Conservation (phyloP, 2,113 vertebrate species). For the Chunga burmeisteri region DNA sequence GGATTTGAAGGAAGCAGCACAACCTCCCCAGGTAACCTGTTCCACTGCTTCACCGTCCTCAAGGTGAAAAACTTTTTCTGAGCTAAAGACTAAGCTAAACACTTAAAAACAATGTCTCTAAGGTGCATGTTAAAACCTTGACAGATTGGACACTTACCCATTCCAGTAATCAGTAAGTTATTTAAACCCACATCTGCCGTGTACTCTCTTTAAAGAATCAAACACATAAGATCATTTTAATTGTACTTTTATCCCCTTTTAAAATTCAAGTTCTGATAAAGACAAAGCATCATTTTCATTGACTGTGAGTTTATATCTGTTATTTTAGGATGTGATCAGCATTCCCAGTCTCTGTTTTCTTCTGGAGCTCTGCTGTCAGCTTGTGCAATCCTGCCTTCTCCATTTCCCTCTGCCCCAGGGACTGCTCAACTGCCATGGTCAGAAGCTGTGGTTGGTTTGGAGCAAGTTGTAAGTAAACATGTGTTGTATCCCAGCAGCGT, state of each 20-base stretch:
- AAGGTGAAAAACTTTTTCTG: not conserved
- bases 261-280: not conserved
- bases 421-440: not conserved
- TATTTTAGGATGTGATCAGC: not conserved
- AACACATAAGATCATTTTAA: not conserved
- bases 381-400: not conserved
- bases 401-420: not conserved
- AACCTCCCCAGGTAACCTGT: not conserved
- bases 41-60: not conserved
- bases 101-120: not conserved
- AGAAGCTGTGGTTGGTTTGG: not conserved
- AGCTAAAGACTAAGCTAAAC: not conserved
- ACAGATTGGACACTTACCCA: not conserved
- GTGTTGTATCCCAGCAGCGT: not conserved
- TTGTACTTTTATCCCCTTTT: not conserved
- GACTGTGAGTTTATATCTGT: not conserved
- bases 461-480: fast-evolving
- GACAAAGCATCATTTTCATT: not conserved
- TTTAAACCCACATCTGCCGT: not conserved
- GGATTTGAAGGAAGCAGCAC: not conserved
- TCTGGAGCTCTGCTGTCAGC: not conserved
- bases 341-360: not conserved
- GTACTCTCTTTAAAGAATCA: not conserved
- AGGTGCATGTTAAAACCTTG: not conserved
- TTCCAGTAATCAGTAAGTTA: not conserved